Conservation (phyloP, 1,140 invertebrate species). For the Temnothorax nylanderi region DNA sequence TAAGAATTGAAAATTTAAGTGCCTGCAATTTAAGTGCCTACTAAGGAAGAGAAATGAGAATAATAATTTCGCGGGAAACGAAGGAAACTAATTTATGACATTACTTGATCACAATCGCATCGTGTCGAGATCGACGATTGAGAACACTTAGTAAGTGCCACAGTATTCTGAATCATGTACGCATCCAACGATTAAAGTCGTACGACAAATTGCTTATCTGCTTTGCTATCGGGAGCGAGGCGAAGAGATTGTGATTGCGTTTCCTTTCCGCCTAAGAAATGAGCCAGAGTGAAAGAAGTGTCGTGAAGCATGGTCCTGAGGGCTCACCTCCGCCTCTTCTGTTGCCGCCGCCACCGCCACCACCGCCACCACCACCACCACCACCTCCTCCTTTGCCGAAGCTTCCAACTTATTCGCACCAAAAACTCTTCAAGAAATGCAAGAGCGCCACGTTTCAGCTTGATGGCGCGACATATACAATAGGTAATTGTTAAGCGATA, state of each 20-base stretch:
- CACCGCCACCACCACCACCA: slow-evolving; percentile 59
- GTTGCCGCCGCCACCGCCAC: slow-evolving; percentile 25
- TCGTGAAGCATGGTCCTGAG: slow-evolving; percentile 53
- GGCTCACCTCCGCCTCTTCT: slow-evolving; percentile 43
- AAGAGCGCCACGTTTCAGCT: slow-evolving; percentile 92
- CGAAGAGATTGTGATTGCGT: slow-evolving; percentile 24
- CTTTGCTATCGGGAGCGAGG: not conserved
- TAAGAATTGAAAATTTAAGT: not conserved
- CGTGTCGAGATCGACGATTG: slow-evolving; percentile 7
- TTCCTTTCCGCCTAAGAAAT: slow-evolving; percentile 48
- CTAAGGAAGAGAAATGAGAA: not conserved
- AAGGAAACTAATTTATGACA: not conserved
- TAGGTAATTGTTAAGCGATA: slow-evolving; percentile 87
- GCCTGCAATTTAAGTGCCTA: not conserved
- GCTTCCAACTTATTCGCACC: slow-evolving; percentile 69
- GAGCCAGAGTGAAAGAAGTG: slow-evolving; percentile 41
- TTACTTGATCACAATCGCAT: not conserved
- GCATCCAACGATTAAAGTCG: slow-evolving; percentile 1
- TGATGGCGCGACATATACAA: slow-evolving; percentile 92
- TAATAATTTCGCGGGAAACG: not conserved
- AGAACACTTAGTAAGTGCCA: not conserved
- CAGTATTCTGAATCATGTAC: slow-evolving; percentile 13
- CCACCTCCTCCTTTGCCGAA: slow-evolving; percentile 68
- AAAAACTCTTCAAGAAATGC: slow-evolving; percentile 90
- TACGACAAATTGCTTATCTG: not conserved